Evolutionary conservation across 2,888 invertebrate genomes (phyloP), one percentile per base, ranked within the genome.

Genomic region (Diplolepis rosae): DNA sequence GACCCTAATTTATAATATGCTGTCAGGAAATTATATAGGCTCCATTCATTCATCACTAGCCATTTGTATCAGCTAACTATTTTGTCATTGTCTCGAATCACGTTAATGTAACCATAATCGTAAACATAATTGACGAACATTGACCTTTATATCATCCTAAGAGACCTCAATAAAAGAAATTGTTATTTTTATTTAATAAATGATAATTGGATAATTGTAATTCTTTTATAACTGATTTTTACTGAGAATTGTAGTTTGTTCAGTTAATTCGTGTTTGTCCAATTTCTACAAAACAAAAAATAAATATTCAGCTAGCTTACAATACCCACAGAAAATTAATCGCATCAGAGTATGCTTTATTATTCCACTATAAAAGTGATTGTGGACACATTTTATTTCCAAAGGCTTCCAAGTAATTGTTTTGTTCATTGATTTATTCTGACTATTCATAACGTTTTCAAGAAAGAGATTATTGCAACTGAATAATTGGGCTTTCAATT

Each of bases 111-210:
- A 32, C 32, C 22, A 4, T 11, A 9, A 11, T 1, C 22, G 22
- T 22, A 30, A 56, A 56, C 22, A 18, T 32, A n/a, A 56, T 56
- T 56, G 13, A 35, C 5, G 56, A 35, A 56, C 56, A 35, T 56
- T 6, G 22, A 56, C 56, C 35, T 56, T 35, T 56, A 30, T 11
- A 4, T 7, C 15, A 18, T 45, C 15, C 30, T 32, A 15, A 30
- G 13, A 42, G 39, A 6, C 42, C 15, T 11, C 48, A 48, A 9
- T 11, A 22, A 22, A 22, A 48, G 4, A 18, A 9, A 6, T 42
- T 15, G 1, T 5, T 18, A 48, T 48, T 22, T 48, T 48, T 48
- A 22, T 22, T 48, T 0, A 4, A 18, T 9, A 22, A 4, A 7
- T 9, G 22, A 0, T 22, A 48, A 48, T 22, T 11, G 4, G 18